Base-by-base conservation (phyloP, 2,113 vertebrate species). In the Lates calcarifer region DNA sequence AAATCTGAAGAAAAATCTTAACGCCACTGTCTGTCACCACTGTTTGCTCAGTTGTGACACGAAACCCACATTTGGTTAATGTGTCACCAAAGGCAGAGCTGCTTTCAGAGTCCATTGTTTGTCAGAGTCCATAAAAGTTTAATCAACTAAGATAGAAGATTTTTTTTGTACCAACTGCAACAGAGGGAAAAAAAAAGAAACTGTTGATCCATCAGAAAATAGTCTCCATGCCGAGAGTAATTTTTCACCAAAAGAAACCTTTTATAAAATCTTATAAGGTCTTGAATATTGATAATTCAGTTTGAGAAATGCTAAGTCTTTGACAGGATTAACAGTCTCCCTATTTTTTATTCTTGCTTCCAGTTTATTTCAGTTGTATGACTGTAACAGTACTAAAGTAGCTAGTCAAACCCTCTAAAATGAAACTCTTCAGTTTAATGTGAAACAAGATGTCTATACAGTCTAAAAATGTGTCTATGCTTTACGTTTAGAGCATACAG, bases 231-330 rank as follows among this genome's bases (percentile, higher is more conserved):
- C 43, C 37, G 8, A 2, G 8, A 39, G 41, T 22, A 24, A 5
- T 63, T 45, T 58, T 18, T 55, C 6, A 56, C 11, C 14, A 26
- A 45, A 33, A 45, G 28, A 69, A 63, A 79, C 18, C n/a, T 71
- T 45, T 43, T 43, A 20, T 5, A 62, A 62, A 28, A 33, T 60
- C 1, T 47, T 29, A 14, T 14, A 28, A 60, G 41, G 6, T 41
- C 56, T 51, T 81, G 33, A 26, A 43, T 43, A 53, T 20, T 64
- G 14, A 49, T 37, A 35, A 64, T 24, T 49, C 24, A 56, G 4
- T 47, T 49, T 64, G 18, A 35, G 2, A 56, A 56, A 56, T 56
- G 22, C 43, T 17, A 22, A 28, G 6, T 28, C 20, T 41, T 60
- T 49, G 47, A 28, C 53, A 56, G 53, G 20, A 43, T 45, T 56